Conservation (phyloP, 2,888 invertebrate genomes). For the Epinotia brunnichana region DNA sequence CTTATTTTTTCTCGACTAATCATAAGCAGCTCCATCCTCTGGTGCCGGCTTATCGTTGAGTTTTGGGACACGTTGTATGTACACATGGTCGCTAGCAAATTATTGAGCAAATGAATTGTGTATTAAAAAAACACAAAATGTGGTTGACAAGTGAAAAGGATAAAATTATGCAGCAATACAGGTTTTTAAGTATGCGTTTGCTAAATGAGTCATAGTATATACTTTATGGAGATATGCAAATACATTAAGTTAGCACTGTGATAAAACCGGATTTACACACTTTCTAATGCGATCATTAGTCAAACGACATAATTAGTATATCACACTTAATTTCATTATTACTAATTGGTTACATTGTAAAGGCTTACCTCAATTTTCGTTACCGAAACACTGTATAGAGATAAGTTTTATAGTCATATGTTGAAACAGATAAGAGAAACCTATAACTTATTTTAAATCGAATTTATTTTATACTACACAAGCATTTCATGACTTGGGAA, state of each 20-base stretch:
- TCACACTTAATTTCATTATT: neutral
- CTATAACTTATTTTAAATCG: too few relatives aligned
- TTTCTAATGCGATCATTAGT: slow-evolving; percentile 7
- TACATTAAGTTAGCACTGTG: slow-evolving; percentile 11
- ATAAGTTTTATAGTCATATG: neutral
- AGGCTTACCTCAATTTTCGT: neutral
- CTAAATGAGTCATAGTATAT: slow-evolving; percentile 5
- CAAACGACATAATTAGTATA: slow-evolving; percentile 6
- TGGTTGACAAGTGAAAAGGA: neutral
- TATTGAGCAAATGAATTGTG: neutral
- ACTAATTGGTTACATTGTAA: neutral
- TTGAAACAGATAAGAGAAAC: too few relatives aligned
- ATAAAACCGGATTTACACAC: slow-evolving; percentile 6
- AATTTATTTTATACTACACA: too few relatives aligned
- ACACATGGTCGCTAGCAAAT: too few relatives aligned
- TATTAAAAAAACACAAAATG: neutral
- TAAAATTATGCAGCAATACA: neutral
- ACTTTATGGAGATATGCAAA: slow-evolving; percentile 1
- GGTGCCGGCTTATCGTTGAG: too few relatives aligned
- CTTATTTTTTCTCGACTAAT: too few relatives aligned
- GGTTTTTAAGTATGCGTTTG: neutral
- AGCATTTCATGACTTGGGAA: too few relatives aligned
- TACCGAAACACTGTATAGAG: neutral
- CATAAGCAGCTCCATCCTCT: too few relatives aligned
- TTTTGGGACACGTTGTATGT: too few relatives aligned